phyloP scores from a whole-genome alignment of 37 sponge, comb jelly and placozoan genomes.

The Ephydatia muelleri region DNA sequence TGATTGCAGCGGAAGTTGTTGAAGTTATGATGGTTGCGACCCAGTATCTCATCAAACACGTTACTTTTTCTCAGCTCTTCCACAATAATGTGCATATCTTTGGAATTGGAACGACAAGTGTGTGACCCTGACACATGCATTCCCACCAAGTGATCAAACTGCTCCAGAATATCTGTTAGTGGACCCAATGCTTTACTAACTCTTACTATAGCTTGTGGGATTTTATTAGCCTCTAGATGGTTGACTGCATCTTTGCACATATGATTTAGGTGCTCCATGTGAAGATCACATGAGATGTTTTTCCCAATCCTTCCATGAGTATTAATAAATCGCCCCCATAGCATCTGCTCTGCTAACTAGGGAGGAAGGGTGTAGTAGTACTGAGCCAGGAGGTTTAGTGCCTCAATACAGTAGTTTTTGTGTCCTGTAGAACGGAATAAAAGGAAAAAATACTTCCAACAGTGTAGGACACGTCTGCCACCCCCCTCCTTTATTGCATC shows the following conservation, averaged over 20 bases:
- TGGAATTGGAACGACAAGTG: background rate
- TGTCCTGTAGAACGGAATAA: conserved; percentile 17
- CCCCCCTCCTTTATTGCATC: conserved; percentile 58
- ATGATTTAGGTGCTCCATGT: conserved; percentile 51
- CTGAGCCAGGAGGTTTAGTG: no score
- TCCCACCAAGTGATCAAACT: conserved; percentile 8
- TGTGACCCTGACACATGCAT: background rate
- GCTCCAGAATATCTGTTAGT: background rate
- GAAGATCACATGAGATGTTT: conserved; percentile 44
- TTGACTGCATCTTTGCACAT: conserved; percentile 17
- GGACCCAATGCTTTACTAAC: background rate
- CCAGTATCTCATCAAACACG: background rate
- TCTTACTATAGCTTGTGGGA: conserved; percentile 13
- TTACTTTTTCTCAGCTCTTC: background rate
- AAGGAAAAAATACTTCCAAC: conserved; percentile 44
- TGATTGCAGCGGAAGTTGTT: no score
- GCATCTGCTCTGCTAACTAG: conserved; percentile 26
- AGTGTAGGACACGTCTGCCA: conserved; percentile 34
- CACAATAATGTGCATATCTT: background rate
- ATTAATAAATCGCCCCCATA: conserved; percentile 43
- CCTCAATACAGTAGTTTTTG: conserved; percentile 39
- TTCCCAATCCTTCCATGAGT: conserved; percentile 18
- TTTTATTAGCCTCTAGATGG: conserved; percentile 35
- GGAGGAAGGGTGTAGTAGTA: conserved; percentile 28
- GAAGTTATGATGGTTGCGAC: background rate